A percentile compares a stretch with the other conserved stretches of the same genome.
phyloP scores from a whole-genome alignment of 2,113 vertebrate genomes.

The Pleuronectes platessa region DNA sequence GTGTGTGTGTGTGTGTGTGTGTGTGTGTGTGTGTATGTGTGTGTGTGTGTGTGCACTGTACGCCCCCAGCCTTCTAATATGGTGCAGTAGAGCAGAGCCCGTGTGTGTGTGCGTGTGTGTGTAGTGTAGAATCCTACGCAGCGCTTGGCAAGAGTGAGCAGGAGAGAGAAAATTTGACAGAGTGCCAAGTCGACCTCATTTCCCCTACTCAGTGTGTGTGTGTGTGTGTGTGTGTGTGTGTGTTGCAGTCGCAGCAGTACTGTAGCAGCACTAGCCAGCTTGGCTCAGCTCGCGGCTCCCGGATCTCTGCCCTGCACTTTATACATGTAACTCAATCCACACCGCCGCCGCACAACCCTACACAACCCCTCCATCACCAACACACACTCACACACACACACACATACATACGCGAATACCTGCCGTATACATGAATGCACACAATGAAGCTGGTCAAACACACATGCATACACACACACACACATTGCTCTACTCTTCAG shows the following conservation, averaged over 20 bases:
- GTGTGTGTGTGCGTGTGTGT: conserved; percentile 37
- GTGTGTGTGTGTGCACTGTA: conserved; percentile 34
- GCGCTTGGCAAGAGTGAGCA: conserved; percentile 55
- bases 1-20: conserved; percentile 23
- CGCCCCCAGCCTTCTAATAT: conserved; percentile 60
- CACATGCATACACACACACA: neutral
- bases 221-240: conserved; percentile 10
- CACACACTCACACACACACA: conserved; percentile 3
- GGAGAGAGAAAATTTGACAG: conserved; percentile 71
- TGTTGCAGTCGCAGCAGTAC: conserved; percentile 65
- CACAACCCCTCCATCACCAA: neutral
- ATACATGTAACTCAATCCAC: conserved; percentile 76
- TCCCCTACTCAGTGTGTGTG: conserved; percentile 55
- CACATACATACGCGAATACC: no score
- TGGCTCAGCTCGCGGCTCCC: conserved; percentile 64
- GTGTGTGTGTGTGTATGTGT: conserved; percentile 8
- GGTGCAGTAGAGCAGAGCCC: conserved; percentile 71
- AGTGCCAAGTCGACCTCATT: conserved; percentile 76
- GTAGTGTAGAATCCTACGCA: conserved; percentile 69
- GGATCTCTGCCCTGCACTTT: conserved; percentile 73
- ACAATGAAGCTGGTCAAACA: no score
- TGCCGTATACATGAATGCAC: neutral
- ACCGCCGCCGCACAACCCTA: conserved; percentile 6
- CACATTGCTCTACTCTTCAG: neutral
- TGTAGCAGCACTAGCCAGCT: conserved; percentile 64